Evolutionary conservation across 92 coral and sea anemone species (phyloP).

Genomic region (Virgularia gustaviana): DNA sequence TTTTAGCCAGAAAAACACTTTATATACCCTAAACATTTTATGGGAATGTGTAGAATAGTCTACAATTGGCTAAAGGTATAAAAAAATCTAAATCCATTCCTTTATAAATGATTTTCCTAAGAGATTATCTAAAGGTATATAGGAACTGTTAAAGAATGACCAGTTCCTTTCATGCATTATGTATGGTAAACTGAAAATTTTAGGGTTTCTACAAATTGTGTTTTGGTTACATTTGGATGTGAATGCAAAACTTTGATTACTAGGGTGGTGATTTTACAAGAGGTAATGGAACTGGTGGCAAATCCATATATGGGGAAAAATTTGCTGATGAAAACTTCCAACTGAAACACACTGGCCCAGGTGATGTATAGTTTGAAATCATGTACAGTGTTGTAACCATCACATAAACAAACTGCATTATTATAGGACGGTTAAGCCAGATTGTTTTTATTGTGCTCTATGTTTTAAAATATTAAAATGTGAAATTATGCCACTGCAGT

Average conservation of each 20-base stretch:
- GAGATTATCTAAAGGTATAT: too few species aligned
- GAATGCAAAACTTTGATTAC: not conserved
- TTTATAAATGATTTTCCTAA: too few species aligned
- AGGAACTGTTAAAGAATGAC: too few species aligned
- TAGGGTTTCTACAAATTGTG: not conserved
- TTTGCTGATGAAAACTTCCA: conserved; percentile 85
- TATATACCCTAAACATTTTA: too few species aligned
- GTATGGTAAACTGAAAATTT: not conserved
- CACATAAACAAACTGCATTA: not conserved
- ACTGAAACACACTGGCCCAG: conserved; percentile 72
- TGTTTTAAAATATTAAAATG: too few species aligned
- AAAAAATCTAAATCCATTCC: too few species aligned
- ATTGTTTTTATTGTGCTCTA: too few species aligned
- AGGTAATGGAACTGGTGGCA: conserved; percentile 82
- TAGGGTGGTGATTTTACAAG: conserved; percentile 87
- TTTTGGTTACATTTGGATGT: not conserved
- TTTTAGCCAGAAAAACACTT: too few species aligned
- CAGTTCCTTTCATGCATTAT: too few species aligned
- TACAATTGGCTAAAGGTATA: too few species aligned
- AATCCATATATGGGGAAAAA: conserved; percentile 82
- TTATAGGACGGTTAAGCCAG: too few species aligned
- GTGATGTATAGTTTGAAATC: conserved; percentile 23
- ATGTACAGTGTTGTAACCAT: not conserved
- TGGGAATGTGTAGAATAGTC: too few species aligned
- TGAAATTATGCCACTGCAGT: not conserved